Evolutionary conservation across 2,888 invertebrate species (phyloP).

Genomic region (Apamea monoglypha): DNA sequence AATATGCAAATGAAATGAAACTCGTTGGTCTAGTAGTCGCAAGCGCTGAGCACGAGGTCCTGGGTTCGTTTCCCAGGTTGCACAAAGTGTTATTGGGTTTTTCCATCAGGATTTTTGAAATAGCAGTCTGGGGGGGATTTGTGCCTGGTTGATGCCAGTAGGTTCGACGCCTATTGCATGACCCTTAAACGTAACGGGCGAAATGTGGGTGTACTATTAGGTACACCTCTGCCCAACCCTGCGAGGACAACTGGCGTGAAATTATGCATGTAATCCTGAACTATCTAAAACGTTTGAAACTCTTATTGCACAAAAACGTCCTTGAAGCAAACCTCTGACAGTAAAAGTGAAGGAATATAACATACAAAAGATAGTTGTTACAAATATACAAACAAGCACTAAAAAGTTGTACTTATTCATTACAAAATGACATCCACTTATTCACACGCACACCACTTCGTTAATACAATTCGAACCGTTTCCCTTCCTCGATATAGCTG

Average conservation of each 20-base stretch:
- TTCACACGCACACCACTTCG: constrained; percentile 4
- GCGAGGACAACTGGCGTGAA: background rate
- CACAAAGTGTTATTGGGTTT: no score
- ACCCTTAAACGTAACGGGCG: background rate
- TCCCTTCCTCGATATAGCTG: constrained; percentile 26
- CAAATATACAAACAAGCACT: background rate
- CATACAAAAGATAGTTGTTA: background rate
- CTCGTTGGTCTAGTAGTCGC: no score
- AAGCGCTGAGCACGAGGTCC: no score
- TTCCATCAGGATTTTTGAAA: no score
- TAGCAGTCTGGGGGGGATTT: no score
- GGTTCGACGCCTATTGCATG: background rate
- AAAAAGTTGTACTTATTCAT: background rate
- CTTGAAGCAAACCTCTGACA: background rate
- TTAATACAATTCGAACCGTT: constrained; percentile 13
- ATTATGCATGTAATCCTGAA: background rate
- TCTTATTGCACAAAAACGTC: background rate
- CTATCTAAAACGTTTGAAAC: background rate
- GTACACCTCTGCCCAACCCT: background rate
- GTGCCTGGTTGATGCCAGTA: background rate
- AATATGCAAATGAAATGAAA: background rate
- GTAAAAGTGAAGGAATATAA: background rate
- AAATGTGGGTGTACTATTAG: background rate
- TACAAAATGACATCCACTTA: background rate
- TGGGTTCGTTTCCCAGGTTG: no score